These are phyloP conservation scores for Agrochola litura DNA, from an alignment of 2,888 invertebrate genomes.

Conservation along the genomic window DNA sequence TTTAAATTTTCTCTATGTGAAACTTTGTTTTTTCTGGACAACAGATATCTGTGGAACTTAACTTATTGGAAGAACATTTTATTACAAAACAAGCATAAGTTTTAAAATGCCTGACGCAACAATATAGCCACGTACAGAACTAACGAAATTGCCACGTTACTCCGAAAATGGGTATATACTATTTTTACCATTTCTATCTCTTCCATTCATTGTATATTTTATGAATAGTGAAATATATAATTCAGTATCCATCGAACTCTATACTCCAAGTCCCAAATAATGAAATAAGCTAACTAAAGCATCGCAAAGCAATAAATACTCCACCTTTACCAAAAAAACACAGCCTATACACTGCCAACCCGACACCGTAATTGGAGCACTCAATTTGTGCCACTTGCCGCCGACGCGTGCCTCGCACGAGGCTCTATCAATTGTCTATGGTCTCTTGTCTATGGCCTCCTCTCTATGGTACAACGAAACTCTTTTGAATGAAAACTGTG, in stretches of 20 bases:
- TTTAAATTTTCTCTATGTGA: not conserved
- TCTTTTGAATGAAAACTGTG: conserved; percentile 57
- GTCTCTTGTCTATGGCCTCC: conserved; percentile 70
- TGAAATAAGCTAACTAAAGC: not conserved
- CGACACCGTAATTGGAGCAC: conserved; percentile 89
- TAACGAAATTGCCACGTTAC: not conserved
- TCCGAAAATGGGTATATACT: not conserved
- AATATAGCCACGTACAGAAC: too few species aligned
- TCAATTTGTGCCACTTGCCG: conserved; percentile 88
- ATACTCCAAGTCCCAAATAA: not conserved
- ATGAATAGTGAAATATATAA: not conserved
- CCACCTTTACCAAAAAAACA: conserved; percentile 7
- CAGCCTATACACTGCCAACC: conserved; percentile 75
- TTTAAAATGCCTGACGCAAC: too few species aligned
- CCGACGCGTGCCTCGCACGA: conserved; percentile 79
- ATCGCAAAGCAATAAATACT: not conserved
- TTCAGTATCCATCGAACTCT: not conserved
- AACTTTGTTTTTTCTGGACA: too few species aligned
- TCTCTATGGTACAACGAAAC: conserved; percentile 69
- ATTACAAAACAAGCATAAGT: too few species aligned
- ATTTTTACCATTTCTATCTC: not conserved
- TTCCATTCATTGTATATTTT: not conserved
- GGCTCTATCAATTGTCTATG: conserved; percentile 84
- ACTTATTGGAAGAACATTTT: too few species aligned
- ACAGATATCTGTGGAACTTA: too few species aligned